Conservation (phyloP, 2,797 vertebrate genomes). For the Notolepis coatsorum region DNA sequence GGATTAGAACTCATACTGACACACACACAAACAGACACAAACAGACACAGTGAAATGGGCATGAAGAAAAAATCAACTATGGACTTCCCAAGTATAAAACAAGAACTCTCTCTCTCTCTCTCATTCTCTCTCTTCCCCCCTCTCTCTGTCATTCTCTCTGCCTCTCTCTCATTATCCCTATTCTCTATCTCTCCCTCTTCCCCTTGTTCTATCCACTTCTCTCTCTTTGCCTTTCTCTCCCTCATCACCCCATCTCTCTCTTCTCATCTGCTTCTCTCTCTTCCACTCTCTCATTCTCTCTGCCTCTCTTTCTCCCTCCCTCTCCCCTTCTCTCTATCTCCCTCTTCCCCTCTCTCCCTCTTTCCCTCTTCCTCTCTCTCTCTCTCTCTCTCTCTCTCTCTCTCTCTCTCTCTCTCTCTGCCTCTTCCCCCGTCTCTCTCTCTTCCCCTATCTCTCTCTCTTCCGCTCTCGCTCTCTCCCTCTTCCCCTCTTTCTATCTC, state of each 20-base stretch:
- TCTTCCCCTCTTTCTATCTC: too few relatives aligned
- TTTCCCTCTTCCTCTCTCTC: too few relatives aligned
- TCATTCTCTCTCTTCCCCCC: not conserved
- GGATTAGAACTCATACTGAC: slow-evolving; percentile 4
- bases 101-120: not conserved
- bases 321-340: too few relatives aligned
- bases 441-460: too few relatives aligned
- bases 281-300: not conserved
- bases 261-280: not conserved
- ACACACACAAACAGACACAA: slow-evolving; percentile 10
- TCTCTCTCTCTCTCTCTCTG: not conserved
- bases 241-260: too few relatives aligned
- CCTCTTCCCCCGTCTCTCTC: not conserved
- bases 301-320: not conserved
- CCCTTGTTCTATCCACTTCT: too few relatives aligned
- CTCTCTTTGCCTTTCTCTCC: not conserved
- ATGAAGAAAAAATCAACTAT: not conserved
- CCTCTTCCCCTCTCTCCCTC: not conserved
- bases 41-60: not conserved
- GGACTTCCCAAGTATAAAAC: too few relatives aligned
- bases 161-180: not conserved
- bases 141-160: not conserved
- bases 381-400: not conserved
- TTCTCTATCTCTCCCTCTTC: slow-evolving; percentile 38
- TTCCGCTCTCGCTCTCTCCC: not conserved